Percentiles rank a stretch among this genome's conserved stretches.
Evolutionary conservation across 2,888 invertebrate genomes (phyloP).

Genomic region (Zelleria hepariella): DNA sequence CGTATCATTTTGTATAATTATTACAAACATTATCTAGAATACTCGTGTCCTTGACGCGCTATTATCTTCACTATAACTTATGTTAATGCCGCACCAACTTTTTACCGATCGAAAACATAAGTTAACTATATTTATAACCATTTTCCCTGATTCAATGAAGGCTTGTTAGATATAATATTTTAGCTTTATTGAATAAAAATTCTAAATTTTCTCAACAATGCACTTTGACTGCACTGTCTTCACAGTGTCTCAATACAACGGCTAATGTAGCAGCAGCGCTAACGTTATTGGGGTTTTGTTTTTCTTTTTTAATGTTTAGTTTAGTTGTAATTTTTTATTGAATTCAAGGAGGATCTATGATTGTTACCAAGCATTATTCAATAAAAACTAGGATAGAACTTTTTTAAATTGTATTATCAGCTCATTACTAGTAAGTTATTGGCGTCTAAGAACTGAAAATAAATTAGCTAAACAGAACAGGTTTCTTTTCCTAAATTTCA

Average conservation of each 20-base stretch:
- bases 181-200: constrained; percentile 57
- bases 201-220: constrained; percentile 58
- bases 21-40: background rate
- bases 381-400: constrained; percentile 64
- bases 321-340: constrained; percentile 63
- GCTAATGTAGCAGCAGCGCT: constrained; percentile 14
- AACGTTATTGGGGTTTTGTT: constrained; percentile 52
- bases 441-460: constrained; percentile 73
- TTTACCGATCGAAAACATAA: constrained; percentile 1
- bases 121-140: constrained; percentile 22
- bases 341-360: constrained; percentile 63
- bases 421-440: constrained; percentile 70
- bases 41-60: background rate
- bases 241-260: background rate
- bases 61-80: background rate
- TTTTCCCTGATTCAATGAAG: constrained; percentile 39
- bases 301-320: constrained; percentile 47
- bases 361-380: constrained; percentile 72
- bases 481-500: background rate
- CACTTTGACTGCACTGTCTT: constrained; percentile 11
- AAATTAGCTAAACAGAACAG: constrained; percentile 57
- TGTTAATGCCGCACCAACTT: background rate
- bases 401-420: constrained; percentile 71
- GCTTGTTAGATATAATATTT: constrained; percentile 52
- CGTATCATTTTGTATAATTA: background rate